Evolutionary conservation across 2,888 invertebrate genomes (phyloP).

Genomic region (Trichopria drosophilae): DNA sequence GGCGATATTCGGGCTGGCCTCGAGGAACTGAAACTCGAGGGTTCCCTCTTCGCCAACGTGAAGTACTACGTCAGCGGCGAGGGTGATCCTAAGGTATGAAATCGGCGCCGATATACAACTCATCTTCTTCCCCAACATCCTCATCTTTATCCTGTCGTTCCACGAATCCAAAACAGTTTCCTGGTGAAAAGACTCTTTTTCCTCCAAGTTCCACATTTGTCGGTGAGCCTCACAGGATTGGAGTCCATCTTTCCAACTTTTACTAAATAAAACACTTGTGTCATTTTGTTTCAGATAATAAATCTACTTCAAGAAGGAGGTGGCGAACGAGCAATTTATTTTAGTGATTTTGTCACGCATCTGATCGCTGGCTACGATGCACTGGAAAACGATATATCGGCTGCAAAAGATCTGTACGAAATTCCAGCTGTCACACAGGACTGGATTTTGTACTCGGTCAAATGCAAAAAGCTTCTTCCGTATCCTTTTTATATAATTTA

Average conservation of each 20-base stretch:
- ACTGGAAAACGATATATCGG: constrained; percentile 82
- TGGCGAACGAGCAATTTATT: constrained; percentile 83
- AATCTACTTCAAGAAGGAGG: constrained; percentile 81
- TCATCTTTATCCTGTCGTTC: no score
- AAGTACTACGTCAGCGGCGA: constrained; percentile 83
- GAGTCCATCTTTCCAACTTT: background rate
- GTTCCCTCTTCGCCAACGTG: constrained; percentile 78
- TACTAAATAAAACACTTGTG: no score
- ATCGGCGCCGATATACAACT: no score
- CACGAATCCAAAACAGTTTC: no score
- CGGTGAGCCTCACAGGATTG: no score
- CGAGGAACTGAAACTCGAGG: constrained; percentile 59
- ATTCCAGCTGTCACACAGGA: constrained; percentile 85
- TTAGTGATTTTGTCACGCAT: constrained; percentile 91
- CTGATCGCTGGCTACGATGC: constrained; percentile 85
- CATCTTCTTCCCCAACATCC: no score
- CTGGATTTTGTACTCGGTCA: constrained; percentile 74
- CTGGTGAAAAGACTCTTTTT: no score
- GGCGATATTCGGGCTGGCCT: constrained; percentile 58
- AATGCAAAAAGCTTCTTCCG: constrained; percentile 65
- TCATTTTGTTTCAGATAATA: constrained; percentile 68
- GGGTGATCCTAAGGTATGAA: constrained; percentile 55
- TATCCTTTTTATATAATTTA: constrained; percentile 59
- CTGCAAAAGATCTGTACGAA: constrained; percentile 91
- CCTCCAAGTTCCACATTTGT: no score